A percentile compares a stretch with the other conserved stretches of the same genome.
These are phyloP conservation scores for Perccottus glenii DNA, from an alignment of 2,113 vertebrate genomes.

Conservation along the genomic window DNA sequence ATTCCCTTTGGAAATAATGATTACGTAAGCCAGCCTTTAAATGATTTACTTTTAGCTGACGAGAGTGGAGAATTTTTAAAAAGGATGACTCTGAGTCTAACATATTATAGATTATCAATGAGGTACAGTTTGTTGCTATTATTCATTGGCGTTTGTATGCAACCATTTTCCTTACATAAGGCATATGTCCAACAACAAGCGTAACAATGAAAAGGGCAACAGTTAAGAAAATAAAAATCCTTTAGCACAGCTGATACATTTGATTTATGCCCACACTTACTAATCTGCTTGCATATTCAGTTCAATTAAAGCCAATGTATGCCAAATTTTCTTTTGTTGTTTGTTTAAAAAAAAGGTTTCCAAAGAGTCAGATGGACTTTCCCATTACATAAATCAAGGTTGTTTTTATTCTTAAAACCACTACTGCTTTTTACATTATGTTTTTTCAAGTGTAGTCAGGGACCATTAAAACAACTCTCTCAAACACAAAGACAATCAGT, in stretches of 20 bases:
- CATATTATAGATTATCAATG: conserved; percentile 5
- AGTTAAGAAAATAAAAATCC: not conserved
- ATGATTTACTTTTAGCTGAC: conserved; percentile 10
- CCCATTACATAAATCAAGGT: not conserved
- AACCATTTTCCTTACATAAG: not conserved
- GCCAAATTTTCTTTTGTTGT: conserved; percentile 2
- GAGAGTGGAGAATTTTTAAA: not conserved
- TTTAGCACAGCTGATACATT: conserved; percentile 4
- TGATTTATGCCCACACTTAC: not conserved
- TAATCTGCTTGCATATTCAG: not conserved
- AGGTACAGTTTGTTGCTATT: not conserved
- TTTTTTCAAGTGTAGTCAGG: conserved; percentile 51
- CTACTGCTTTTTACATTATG: conserved; percentile 38
- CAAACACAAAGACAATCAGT: conserved; percentile 75
- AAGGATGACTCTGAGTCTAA: conserved; percentile 19
- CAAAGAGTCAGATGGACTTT: not conserved
- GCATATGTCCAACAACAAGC: conserved; percentile 5
- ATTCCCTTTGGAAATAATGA: conserved; percentile 12
- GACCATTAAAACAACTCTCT: conserved; percentile 57
- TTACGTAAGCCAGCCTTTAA: conserved; percentile 1
- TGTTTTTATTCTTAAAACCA: conserved; percentile 3
- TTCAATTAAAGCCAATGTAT: conserved; percentile 31
- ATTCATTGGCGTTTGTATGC: not conserved
- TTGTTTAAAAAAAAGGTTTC: not conserved
- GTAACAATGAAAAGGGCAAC: not conserved